A percentile compares a stretch with the other conserved stretches of the same genome.
Conservation (phyloP, 2,888 invertebrate species). For the Octonoba sinensis region DNA sequence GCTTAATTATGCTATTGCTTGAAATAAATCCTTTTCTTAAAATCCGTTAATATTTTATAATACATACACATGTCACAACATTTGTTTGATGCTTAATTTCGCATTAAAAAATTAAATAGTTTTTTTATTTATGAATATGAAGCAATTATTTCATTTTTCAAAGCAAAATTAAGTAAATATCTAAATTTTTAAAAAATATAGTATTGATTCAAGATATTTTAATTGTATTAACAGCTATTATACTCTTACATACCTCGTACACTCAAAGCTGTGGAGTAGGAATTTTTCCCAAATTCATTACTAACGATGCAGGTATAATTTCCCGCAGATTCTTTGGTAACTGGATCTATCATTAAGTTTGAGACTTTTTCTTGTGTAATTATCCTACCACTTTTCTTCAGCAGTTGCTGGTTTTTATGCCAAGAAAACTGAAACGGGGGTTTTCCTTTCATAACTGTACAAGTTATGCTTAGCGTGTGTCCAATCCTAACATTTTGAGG, state of each 20-base stretch:
- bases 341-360: constrained; percentile 11
- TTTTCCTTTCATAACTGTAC: constrained; percentile 1
- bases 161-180: too few relatives aligned
- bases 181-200: too few relatives aligned
- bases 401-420: background rate
- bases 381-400: background rate
- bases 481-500: constrained; percentile 17
- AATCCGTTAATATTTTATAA: too few relatives aligned
- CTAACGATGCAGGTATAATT: constrained; percentile 30
- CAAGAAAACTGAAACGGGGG: constrained; percentile 15
- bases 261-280: constrained; percentile 8
- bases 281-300: constrained; percentile 10
- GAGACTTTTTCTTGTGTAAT: constrained; percentile 7
- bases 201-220: too few relatives aligned
- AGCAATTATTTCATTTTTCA: too few relatives aligned
- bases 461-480: background rate
- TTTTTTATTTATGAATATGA: too few relatives aligned
- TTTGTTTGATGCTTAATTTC: too few relatives aligned
- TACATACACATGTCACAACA: too few relatives aligned
- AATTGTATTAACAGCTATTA: too few relatives aligned
- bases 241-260: constrained; percentile 20
- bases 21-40: too few relatives aligned
- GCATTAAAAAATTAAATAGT: too few relatives aligned
- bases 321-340: constrained; percentile 5
- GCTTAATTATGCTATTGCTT: too few relatives aligned